These are phyloP conservation scores for Xiphorhynchus elegans DNA, from an alignment of 2,113 vertebrate genomes.

Conservation along the genomic window DNA sequence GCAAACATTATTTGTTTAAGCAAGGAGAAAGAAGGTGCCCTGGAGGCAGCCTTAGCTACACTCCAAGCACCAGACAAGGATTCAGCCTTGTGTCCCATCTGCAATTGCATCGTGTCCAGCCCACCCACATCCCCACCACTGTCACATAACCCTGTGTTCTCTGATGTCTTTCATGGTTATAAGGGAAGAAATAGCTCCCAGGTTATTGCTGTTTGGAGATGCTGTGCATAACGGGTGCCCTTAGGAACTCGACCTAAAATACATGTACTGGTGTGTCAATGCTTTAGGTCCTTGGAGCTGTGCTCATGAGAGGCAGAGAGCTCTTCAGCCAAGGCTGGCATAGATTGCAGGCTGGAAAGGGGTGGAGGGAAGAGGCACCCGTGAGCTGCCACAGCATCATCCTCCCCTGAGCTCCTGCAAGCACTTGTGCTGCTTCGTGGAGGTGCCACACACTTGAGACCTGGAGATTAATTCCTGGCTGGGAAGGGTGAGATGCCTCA, in stretches of 20 bases:
- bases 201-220: neutral
- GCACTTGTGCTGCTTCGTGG: rapidly evolving
- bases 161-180: neutral
- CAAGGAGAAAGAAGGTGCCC: slow-evolving; percentile 8
- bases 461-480: neutral
- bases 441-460: neutral
- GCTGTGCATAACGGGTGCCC: neutral
- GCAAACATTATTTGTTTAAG: neutral
- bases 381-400: neutral
- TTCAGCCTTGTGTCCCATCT: neutral
- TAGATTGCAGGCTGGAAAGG: neutral
- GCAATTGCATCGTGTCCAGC: neutral
- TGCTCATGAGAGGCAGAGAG: neutral
- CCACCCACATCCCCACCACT: neutral
- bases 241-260: neutral
- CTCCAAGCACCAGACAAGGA: neutral
- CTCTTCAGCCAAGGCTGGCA: neutral
- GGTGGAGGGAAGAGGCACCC: neutral
- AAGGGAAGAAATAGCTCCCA: neutral
- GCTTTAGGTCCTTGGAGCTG: neutral
- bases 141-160: neutral
- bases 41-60: neutral
- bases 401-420: neutral
- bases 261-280: rapidly evolving
- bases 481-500: neutral